Evolutionary conservation across 2,113 vertebrate species (phyloP), one percentile per base, ranked within the genome.

Genomic region (Gadus chalcogrammus): DNA sequence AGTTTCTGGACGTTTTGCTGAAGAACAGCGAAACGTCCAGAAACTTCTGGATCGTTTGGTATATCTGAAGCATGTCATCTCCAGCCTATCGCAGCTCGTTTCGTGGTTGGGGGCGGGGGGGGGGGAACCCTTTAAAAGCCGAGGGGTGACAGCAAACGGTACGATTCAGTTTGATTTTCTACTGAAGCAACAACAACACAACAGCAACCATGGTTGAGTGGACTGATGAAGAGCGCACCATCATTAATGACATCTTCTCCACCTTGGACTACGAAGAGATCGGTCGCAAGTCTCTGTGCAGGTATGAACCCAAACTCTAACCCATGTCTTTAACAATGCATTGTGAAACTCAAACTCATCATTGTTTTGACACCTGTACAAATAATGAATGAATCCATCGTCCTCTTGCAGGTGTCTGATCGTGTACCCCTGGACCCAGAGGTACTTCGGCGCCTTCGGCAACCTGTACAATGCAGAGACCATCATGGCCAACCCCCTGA

Each of bases 401-500:
- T 17, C 9, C 0, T 16, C 59, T 42, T 31, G 0, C 72, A 91
- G 88, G 85, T 86, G 80, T 52, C 75, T 95, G 82, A 78, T 93
- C 0, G 93, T 95, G 15, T 95, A 95, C 82, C 95, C 95, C 67
- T 96, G 95, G 95, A 94, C 94, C 52, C 88, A 88, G 86, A 82
- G 91, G 61, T 87, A 92, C 17, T 92, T 92, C 0, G 0, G 79
- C 0, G 20, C 2, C 64, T 95, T 95, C 0, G 95, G 95, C 0
- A 94, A 95, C 90, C 77, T 97, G 56, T 92, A 92, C 69, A 92
- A 87, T 2, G 0, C 92, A 4, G 88, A 90, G 0, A 93, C 94
- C 76, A 77, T 97, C 79, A 0, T 53, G 0, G 77, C 16, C 17
- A 97, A 97, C 79, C 76, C 89, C 5, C 90, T 81, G 15, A 90